Evolutionary conservation across 1,140 invertebrate species (phyloP).

Genomic region (Popillia japonica): DNA sequence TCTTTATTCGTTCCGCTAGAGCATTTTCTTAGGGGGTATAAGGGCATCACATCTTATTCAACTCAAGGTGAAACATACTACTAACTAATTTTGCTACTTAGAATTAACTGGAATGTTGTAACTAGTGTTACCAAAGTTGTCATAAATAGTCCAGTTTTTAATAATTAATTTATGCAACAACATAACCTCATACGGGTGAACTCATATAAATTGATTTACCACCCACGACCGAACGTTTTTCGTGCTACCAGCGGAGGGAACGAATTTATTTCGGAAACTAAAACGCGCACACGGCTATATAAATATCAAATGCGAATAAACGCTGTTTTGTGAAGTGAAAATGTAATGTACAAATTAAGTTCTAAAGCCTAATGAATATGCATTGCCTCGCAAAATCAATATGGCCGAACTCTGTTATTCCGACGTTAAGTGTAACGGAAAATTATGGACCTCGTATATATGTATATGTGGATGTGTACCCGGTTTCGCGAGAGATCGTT

Average conservation of each 20-base stretch:
- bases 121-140: too few relatives aligned
- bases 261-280: not conserved
- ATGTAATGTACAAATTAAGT: constrained; percentile 31
- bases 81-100: too few relatives aligned
- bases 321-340: constrained; percentile 12
- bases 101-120: too few relatives aligned
- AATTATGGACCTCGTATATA: not conserved
- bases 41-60: too few relatives aligned
- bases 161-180: too few relatives aligned
- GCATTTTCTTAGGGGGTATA: too few relatives aligned
- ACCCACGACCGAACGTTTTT: not conserved
- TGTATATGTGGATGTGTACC: not conserved
- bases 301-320: not conserved
- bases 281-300: not conserved
- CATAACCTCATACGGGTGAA: not conserved
- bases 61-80: too few relatives aligned
- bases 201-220: not conserved
- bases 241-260: not conserved
- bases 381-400: not conserved
- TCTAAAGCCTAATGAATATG: constrained; percentile 28
- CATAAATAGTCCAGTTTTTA: too few relatives aligned
- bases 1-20: too few relatives aligned
- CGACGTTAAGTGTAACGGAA: constrained; percentile 15
- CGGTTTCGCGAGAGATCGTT: not conserved
- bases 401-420: constrained; percentile 16